Evolutionary conservation across 2,888 invertebrate species (phyloP), one percentile per base, ranked within the genome.

Genomic region (Andricus curvator): DNA sequence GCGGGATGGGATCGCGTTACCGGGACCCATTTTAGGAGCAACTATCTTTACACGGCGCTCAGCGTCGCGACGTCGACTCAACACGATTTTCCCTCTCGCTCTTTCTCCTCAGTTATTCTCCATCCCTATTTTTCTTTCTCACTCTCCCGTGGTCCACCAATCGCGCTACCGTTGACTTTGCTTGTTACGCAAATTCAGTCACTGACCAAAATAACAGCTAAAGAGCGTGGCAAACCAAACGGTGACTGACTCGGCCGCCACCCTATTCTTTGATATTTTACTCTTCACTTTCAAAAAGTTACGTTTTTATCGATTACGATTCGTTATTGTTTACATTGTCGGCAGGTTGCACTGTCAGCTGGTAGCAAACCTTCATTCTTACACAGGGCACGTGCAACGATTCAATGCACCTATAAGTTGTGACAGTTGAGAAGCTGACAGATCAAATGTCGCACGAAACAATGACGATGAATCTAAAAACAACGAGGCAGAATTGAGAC

Each of bases 1-100:
- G 89, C 92, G 88, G 86, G 91, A 93, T 88, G 89, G 93, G 94
- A 95, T 95, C 95, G 94, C 94, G 93, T 95, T 95, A 94, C 95
- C 93, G 91, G 93, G 93, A 91, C 92, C 95, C 95, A 94, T 95
- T 95, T 95, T 95, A 94, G 94, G 94, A 94, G 94, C 94, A 94
- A 93, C 94, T 94, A 93, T 94, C 94, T 94, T 92, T 91, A 90
- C 90, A 82, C 90, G 88, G 86, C 90, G 89, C 88, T 87, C 87
- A 88, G 87, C 88, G 86, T 86, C 88, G 87, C 90, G 88, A 85
- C 85, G 84, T 78, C 82, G 78, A 80, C 80, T 51, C 67, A 22
- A 60, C 60, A 17, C 25, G 62, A 8, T 64, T 79, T 78, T 81
- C 82, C 77, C 83, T 79, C 82, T 84, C 83, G 62, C 80, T 81